A percentile compares a stretch with the other conserved stretches of the same genome.
Conservation (phyloP, 2,113 vertebrate species). For the Poeciliopsis occidentalis region DNA sequence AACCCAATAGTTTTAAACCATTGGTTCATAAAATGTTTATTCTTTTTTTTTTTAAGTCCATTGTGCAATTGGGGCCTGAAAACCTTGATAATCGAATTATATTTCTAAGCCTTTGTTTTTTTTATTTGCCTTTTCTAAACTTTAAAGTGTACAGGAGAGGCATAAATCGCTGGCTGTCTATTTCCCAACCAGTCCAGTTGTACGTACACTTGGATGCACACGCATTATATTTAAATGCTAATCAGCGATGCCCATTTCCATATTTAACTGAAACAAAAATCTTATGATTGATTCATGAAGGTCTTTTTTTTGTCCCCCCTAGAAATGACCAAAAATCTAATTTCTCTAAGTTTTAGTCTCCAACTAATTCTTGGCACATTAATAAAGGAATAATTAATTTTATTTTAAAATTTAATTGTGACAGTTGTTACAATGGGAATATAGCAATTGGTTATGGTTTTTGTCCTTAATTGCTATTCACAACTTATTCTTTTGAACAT, state of each 20-base stretch:
- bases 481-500: neutral
- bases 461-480: neutral
- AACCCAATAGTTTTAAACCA: too few species aligned
- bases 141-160: too few species aligned
- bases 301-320: constrained; percentile 28
- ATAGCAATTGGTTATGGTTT: neutral
- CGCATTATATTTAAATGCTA: too few species aligned
- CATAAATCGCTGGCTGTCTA: too few species aligned
- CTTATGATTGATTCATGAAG: constrained; percentile 53
- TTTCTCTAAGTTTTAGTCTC: constrained; percentile 52
- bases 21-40: too few species aligned
- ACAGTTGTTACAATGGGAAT: neutral
- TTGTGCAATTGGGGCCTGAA: too few species aligned
- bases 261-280: constrained; percentile 30
- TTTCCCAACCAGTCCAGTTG: neutral
- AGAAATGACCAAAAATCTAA: constrained; percentile 27
- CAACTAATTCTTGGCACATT: constrained; percentile 31
- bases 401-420: constrained; percentile 18
- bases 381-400: constrained; percentile 28
- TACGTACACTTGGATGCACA: neutral
- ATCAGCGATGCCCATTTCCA: constrained; percentile 9
- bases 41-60: too few species aligned
- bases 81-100: too few species aligned
- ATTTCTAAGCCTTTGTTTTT: too few species aligned
- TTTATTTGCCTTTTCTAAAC: too few species aligned